Evolutionary conservation across 2,113 vertebrate genomes (phyloP), one percentile per base, ranked within the genome.

Genomic region (Cygnus buccinator): DNA sequence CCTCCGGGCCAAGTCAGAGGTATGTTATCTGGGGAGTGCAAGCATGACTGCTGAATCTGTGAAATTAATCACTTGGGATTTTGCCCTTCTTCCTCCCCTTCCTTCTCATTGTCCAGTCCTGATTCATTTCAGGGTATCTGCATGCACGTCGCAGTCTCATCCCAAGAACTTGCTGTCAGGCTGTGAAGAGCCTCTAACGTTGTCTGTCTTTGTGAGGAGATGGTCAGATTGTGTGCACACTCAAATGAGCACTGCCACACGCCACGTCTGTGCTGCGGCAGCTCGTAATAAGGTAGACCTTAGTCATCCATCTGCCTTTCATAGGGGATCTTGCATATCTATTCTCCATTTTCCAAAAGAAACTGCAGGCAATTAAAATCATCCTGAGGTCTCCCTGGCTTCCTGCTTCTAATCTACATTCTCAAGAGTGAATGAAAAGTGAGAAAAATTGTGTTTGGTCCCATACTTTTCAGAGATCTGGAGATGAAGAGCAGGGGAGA

Each of bases 331-430:
- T 91, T 87, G 59, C 61, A 37, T 87, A 73, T 71, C 65, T 94
- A 46, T 87, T 90, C 46, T 87, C 14, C 39, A 41, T 87, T 94
- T 89, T 92, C 73, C 44, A 63, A 75, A 92, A 92, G 71, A 78
- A 96, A 48, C 35, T 8, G 3, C 71, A 78, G 33, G 70, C 84
- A 93, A 87, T 93, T 94, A 93, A 95, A 93, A 93, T 87, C 35
- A 89, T 90, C 52, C 67, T 35, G 77, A 71, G 66, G 57, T 93
- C 92, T 92, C 82, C 54, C 65, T 81, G 88, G 65, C 89, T 94
- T 91, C 67, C 80, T 84, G 75, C 22, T 90, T 89, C 91, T 95
- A 92, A 93, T 94, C 84, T 91, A 21, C 75, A 41, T 63, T 86
- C 58, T 94, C 61, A 73, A 63, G 50, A 94, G 90, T 59, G 41